Conservation (phyloP, 2,797 vertebrate species). For the Chiloscyllium punctatum region DNA sequence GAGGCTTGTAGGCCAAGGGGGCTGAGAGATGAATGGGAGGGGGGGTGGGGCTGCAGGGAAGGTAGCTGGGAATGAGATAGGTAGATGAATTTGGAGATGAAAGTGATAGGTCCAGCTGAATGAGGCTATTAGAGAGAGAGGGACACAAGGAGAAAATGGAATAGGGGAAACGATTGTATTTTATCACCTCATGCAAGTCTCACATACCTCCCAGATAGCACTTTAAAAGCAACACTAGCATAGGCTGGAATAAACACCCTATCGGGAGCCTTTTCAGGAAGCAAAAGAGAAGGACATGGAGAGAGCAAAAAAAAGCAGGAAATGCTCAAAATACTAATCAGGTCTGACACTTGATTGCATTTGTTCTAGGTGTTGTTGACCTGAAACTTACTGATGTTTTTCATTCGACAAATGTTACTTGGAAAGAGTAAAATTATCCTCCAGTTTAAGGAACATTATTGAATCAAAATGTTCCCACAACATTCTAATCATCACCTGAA, state of each 20-base stretch:
- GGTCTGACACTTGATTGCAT: neutral
- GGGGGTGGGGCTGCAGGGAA: too few species aligned
- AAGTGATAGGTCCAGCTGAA: neutral
- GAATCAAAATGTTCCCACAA: neutral
- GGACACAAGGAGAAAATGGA: neutral
- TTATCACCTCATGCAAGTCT: neutral
- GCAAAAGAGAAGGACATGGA: neutral
- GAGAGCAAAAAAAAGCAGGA: neutral
- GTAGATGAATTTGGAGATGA: too few species aligned
- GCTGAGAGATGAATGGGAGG: too few species aligned
- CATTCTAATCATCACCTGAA: neutral
- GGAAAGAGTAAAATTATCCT: neutral
- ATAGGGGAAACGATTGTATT: neutral
- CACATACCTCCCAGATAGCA: neutral
- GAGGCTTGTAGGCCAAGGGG: too few species aligned
- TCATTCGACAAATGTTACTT: neutral
- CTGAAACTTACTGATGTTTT: neutral
- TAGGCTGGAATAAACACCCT: neutral
- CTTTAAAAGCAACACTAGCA: neutral
- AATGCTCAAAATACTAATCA: neutral
- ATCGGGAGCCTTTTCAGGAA: neutral
- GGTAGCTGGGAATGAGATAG: too few species aligned
- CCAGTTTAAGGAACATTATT: neutral
- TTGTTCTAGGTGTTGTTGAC: neutral
- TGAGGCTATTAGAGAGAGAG: neutral